Base-by-base conservation (phyloP, 2,113 vertebrate species). In the Aptenodytes patagonicus region DNA sequence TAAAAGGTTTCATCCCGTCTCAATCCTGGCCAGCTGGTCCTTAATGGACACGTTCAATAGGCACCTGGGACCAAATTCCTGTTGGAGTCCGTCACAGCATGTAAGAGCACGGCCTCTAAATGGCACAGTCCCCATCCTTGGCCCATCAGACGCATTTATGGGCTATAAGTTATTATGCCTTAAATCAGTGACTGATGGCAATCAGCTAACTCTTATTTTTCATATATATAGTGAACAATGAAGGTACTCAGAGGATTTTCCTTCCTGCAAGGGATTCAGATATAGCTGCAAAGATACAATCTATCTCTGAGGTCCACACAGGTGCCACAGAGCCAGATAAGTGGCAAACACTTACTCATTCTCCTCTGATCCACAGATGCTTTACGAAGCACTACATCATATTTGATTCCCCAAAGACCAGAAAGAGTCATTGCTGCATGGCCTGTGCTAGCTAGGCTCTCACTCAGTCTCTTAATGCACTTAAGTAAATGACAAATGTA, bases 31-130 rank as follows among this genome's bases (percentile, higher is more conserved):
- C 55, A 57, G 28, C 44, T 32, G 36, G 32, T 44, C 47, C 51
- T n/a, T 24, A 47, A 46, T 0, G 1, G 40, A 31, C 11, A 31
- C 0, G 0, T 47, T 28, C 2, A 0, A 28, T 31, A 0, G 5
- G 65, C 34, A 19, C 4, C 25, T 11, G 26, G 12, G 20, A 51
- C 49, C 57, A 32, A 64, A 44, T 7, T 52, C 46, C 36, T 9
- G 5, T 13, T 52, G 36, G 28, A 24, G 4, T 76, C 54, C 2
- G 1, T 10, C 40, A 34, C 40, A 51, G 40, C 5, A 0, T 7
- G 20, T 6, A 42, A 29, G 10, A 81, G 46, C n/a, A 28, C 1
- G 1, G 36, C 32, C 16, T 62, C 40, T 2, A 1, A 77, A 25
- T 1, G 4, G 42, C 58, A 34, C 9, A 24, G 51, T 46, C 25